A percentile compares a stretch with the other conserved stretches of the same genome.
Conservation (phyloP, 2,888 invertebrate genomes). For the Cacoxenus indagator region DNA sequence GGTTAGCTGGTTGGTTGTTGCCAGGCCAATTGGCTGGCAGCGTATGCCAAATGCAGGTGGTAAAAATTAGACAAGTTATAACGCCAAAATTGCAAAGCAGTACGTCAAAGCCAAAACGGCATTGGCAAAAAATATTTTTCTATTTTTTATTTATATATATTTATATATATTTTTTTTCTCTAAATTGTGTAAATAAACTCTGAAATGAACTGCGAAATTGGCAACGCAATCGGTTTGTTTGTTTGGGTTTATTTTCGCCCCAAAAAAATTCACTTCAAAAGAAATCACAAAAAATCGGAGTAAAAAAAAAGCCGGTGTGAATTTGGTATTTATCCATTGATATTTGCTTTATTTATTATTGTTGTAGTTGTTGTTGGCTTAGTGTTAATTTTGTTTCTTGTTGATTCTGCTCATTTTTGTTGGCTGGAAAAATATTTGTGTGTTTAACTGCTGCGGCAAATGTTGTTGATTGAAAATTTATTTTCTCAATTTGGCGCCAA, state of each 20-base stretch:
- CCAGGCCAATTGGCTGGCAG: no score
- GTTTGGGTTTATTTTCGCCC: not conserved
- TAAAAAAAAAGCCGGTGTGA: slow-evolving; percentile 32
- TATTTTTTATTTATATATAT: no score
- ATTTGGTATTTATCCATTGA: slow-evolving; percentile 22
- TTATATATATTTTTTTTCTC: not conserved
- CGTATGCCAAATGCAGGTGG: slow-evolving; percentile 61
- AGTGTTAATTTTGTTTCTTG: not conserved
- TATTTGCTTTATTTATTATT: not conserved
- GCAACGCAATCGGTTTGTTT: slow-evolving; percentile 4
- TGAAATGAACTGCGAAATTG: slow-evolving; percentile 7
- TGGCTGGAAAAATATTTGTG: not conserved
- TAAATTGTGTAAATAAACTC: slow-evolving; percentile 6
- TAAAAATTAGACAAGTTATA: slow-evolving; percentile 60
- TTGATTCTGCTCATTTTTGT: not conserved
- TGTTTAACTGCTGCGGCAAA: not conserved
- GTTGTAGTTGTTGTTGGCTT: not conserved
- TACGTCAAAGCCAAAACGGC: not conserved
- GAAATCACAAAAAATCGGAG: not conserved
- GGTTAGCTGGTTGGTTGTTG: no score
- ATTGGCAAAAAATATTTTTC: not conserved
- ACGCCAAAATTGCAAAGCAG: slow-evolving; percentile 31
- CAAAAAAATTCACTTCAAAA: slow-evolving; percentile 22
- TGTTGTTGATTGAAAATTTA: not conserved
- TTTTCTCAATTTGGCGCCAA: slow-evolving; percentile 41